Evolutionary conservation across 2,113 vertebrate genomes (phyloP).

Genomic region (Hepsetus odoe): DNA sequence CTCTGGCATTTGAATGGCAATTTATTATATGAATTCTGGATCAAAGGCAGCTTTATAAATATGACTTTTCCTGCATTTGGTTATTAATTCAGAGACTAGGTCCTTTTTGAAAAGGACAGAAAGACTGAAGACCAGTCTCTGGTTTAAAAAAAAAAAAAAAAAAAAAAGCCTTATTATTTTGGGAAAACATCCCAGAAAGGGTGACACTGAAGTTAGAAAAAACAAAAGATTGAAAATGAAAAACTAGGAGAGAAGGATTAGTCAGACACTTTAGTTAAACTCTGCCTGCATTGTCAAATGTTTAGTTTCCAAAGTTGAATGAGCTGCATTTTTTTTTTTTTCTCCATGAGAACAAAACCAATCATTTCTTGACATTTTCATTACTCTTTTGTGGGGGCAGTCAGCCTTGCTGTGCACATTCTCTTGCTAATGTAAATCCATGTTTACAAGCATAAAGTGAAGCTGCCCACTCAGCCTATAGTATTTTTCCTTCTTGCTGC

Average conservation of each 20-base stretch:
- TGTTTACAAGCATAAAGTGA: conserved; percentile 22
- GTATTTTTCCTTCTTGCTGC: neutral
- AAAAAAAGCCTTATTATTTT: neutral
- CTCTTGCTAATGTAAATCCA: conserved; percentile 18
- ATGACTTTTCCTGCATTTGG: neutral
- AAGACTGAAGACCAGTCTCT: neutral
- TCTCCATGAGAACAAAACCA: neutral
- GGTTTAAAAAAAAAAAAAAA: neutral
- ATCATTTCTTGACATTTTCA: conserved; percentile 29
- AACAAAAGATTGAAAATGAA: neutral
- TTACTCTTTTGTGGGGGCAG: conserved; percentile 15
- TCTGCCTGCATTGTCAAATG: neutral
- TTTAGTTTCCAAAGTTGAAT: neutral
- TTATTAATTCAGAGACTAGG: neutral
- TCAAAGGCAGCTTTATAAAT: neutral
- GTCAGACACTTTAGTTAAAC: neutral
- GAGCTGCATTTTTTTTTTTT: neutral
- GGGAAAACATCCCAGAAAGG: neutral
- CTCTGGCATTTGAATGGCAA: conserved; percentile 18
- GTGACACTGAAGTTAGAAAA: neutral
- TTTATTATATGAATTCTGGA: conserved; percentile 14
- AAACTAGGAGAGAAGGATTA: neutral
- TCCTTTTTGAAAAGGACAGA: neutral
- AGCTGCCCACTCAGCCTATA: neutral
- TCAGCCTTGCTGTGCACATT: conserved; percentile 5